Evolutionary conservation across 2,113 vertebrate species (phyloP).

Genomic region (Tylochromis polylepis): DNA sequence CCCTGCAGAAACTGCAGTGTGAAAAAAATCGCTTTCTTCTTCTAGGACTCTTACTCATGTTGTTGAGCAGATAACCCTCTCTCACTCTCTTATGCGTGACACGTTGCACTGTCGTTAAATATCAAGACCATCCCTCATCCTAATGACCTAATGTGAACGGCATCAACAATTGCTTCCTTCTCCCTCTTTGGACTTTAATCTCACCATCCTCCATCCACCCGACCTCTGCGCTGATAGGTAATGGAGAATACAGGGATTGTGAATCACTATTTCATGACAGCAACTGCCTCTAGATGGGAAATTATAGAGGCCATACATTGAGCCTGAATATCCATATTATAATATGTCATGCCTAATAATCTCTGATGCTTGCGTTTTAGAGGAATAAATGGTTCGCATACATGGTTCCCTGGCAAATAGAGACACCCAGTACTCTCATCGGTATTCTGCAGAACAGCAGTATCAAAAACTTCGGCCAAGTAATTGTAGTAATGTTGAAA

Average conservation of each 20-base stretch:
- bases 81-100: constrained; percentile 43
- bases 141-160: constrained; percentile 62
- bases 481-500: constrained; percentile 42
- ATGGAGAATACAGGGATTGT: constrained; percentile 27
- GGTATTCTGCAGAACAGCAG: constrained; percentile 21
- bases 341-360: constrained; percentile 6
- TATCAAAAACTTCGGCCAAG: constrained; percentile 8
- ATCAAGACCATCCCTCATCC: constrained; percentile 71
- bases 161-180: constrained; percentile 57
- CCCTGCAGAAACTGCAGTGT: constrained; percentile 32
- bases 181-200: constrained; percentile 53
- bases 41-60: constrained; percentile 19
- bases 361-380: constrained; percentile 2
- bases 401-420: background rate
- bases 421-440: background rate
- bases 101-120: constrained; percentile 66
- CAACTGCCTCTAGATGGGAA: constrained; percentile 16
- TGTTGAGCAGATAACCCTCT: constrained; percentile 9
- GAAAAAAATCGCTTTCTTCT: background rate
- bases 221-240: background rate
- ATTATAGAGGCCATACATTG: constrained; percentile 30
- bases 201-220: constrained; percentile 4
- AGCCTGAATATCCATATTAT: constrained; percentile 4
- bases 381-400: background rate
- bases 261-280: constrained; percentile 34